phyloP scores from a whole-genome alignment of 2,797 vertebrate species.

The Notamacropus eugenii region DNA sequence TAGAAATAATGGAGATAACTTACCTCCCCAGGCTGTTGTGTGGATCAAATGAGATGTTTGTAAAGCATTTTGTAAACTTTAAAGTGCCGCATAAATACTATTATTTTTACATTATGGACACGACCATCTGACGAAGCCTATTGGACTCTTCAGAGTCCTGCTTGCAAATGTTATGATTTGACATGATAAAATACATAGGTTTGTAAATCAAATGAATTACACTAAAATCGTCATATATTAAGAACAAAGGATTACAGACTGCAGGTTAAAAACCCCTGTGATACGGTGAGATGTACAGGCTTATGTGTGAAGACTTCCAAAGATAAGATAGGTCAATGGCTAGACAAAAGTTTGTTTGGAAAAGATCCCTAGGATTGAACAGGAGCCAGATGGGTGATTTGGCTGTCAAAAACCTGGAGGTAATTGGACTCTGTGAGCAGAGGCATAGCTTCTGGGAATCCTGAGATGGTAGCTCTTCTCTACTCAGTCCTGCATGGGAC shows the following conservation, averaged over 20 bases:
- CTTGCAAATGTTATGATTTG: no score
- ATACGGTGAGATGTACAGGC: not conserved
- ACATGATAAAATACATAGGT: not conserved
- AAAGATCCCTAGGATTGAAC: not conserved
- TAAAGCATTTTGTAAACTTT: not conserved
- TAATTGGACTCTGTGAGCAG: not conserved
- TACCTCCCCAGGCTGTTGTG: not conserved
- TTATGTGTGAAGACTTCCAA: not conserved
- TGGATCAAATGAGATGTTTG: not conserved
- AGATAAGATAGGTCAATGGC: not conserved
- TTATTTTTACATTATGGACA: not conserved
- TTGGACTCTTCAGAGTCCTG: not conserved
- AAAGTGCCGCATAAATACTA: not conserved
- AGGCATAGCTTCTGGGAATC: not conserved
- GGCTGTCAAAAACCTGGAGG: not conserved
- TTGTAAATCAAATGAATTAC: not conserved
- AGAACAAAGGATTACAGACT: not conserved
- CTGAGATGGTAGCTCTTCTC: not conserved
- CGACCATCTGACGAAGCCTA: no score
- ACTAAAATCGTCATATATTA: not conserved
- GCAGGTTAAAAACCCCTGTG: not conserved
- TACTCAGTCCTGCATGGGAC: not conserved
- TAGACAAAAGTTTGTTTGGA: not conserved
- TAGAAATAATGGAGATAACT: not conserved
- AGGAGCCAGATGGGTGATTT: not conserved